Evolutionary conservation across 1,140 invertebrate genomes (phyloP), one percentile per base, ranked within the genome.

Genomic region (Drosophila busckii): DNA sequence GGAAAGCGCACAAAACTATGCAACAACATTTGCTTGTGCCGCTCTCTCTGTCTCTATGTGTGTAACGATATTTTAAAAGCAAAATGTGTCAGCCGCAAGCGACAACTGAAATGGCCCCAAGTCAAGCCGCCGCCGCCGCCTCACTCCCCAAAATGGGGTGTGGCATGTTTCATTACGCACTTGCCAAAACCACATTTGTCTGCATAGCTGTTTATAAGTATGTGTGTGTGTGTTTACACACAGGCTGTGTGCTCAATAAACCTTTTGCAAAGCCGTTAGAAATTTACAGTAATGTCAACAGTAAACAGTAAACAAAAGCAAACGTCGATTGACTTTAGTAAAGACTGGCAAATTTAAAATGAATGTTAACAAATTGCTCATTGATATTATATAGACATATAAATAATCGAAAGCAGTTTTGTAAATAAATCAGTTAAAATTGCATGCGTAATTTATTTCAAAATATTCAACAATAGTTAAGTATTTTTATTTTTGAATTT

Each of bases 241-340:
- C 22, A 12, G 9, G n/a, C 22, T 78, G 53, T 73, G 68, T 78
- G 63, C 49, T 54, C 68, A 73, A 64, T 82, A 78, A 78, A 73
- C 68, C 69, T 73, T n/a, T 60, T 44, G 40, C 62, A 73, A 82
- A 73, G 53, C 61, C 75, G 73, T 78, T 80, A 68, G 73, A 69
- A 68, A 73, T 50, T 65, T 73, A 80, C 75, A 78, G 73, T 78
- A 80, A 78, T 78, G 68, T 61, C 64, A 80, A 73, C 63, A 60
- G 38, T 41, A 32, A 52, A 41, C 29, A 49, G 15, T 5, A 17
- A 22, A 40, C 32, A 19, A 34, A 55, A 45, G 40, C 37, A 41
- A 20, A 41, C 6, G 19, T 31, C n/a, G n/a, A 44, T 3, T 38
- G 20, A 31, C 48, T 44, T 48, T 49, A 15, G 22, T 15, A 25